These are phyloP conservation scores for Panthera leo DNA, from an alignment of 2,113 vertebrate species.

Conservation along the genomic window DNA sequence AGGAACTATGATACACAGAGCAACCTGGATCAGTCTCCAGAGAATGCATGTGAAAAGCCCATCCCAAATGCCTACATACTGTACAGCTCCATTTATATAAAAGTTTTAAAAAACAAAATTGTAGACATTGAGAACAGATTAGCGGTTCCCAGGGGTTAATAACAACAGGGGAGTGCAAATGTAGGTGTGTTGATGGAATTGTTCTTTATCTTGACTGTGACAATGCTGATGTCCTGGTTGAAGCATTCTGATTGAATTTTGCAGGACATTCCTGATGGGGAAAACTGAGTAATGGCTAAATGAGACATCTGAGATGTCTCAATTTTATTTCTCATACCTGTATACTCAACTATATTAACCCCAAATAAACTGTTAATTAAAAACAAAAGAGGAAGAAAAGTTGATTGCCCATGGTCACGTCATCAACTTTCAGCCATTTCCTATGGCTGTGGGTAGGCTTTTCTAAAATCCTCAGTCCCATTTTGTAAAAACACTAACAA, in stretches of 20 bases:
- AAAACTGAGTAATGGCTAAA: background rate
- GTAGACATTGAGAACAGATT: background rate
- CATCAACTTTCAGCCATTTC: background rate
- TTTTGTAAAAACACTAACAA: background rate
- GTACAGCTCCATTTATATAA: background rate
- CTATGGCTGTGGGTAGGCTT: background rate
- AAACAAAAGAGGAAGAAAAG: background rate
- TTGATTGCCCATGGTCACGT: background rate
- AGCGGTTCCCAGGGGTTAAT: background rate
- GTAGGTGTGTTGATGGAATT: background rate
- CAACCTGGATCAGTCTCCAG: background rate
- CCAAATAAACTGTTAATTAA: slow-evolving; percentile 13
- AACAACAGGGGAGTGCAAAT: no score
- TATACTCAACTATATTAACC: background rate
- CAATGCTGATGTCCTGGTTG: background rate
- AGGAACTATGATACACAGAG: background rate
- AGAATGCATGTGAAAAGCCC: background rate
- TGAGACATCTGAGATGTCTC: background rate
- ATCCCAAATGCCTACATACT: background rate
- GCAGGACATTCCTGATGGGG: background rate
- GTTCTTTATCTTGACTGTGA: background rate
- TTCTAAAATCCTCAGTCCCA: background rate
- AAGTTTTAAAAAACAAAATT: background rate
- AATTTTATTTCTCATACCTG: background rate
- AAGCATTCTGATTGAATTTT: background rate